Base-by-base conservation (phyloP, 1,140 invertebrate species). In the Chelonus insularis region DNA sequence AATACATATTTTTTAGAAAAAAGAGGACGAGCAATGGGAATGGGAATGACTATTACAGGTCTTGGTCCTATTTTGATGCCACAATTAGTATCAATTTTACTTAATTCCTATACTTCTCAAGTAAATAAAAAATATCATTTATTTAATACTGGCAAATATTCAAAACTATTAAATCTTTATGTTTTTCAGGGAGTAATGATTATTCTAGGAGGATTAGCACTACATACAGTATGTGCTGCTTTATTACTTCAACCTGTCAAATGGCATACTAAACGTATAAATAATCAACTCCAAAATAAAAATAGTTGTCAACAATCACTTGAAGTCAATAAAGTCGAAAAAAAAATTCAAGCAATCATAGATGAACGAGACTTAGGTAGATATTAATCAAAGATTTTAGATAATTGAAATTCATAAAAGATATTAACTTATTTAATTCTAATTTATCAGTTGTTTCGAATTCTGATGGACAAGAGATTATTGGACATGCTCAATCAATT, bases 41-140 rank as follows among this genome's bases (percentile, higher is more conserved):
- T 89, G 1, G 84, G 89, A 0, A 86, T 89, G 76, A 88, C 88
- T 0, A 82, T 89, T 9, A 89, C 89, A 32, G 89, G 88, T 14
- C 65, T 91, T 1, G 90, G 91, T 4, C 89, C 90, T 66, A 88
- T 90, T 65, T 64, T 90, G 4, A 88, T 91, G 83, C 91, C 90
- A 0, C 85, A 87, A 59, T 71, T 92, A 23, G 85, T 89, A 21
- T 75, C 84, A 21, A 78, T 83, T 55, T 79, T 89, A 5, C 63
- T 89, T 34, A 78, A 86, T 20, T 73, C 80, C 36, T 87, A 86
- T 68, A 83, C 82, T 5, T 85, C 84, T 64, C 79, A 73, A 68
- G 84, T 83, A 47, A 83, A n/a, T n/a, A n/a, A n/a, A n/a, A n/a
- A n/a, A n/a, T n/a, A n/a, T n/a, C n/a, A n/a, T n/a, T n/a, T n/a